A percentile compares a stretch with the other conserved stretches of the same genome.
Evolutionary conservation across 1,140 invertebrate genomes (phyloP).

Genomic region (Neodiprion lecontei): DNA sequence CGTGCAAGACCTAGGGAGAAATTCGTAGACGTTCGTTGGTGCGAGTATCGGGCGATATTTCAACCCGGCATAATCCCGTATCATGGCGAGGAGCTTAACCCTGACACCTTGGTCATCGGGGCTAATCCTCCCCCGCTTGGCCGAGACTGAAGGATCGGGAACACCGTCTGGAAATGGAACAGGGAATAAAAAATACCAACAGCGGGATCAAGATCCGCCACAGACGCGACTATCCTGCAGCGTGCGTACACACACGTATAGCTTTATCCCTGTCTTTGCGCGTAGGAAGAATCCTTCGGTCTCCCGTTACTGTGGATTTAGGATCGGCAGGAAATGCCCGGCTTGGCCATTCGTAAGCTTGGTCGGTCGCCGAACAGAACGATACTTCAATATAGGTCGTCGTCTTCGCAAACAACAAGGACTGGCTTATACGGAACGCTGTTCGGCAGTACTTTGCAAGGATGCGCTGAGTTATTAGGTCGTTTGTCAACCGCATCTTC

Average conservation of each 20-base stretch:
- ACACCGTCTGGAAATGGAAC: too few relatives aligned
- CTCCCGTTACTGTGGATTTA: neutral
- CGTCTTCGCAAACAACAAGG: neutral
- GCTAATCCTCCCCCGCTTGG: constrained; percentile 45
- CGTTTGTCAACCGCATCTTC: neutral
- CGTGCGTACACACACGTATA: too few relatives aligned
- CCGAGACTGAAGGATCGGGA: constrained; percentile 1
- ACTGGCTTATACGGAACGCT: neutral
- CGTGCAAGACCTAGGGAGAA: neutral
- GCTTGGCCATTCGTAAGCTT: neutral
- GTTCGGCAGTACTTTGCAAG: constrained; percentile 33
- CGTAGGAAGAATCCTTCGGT: neutral
- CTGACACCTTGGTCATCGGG: constrained; percentile 42
- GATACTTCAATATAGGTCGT: neutral
- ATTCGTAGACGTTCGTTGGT: neutral
- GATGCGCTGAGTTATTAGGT: constrained; percentile 45
- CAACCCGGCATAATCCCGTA: constrained; percentile 51
- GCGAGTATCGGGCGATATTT: constrained; percentile 43
- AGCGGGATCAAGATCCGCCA: constrained; percentile 1
- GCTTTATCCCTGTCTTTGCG: neutral
- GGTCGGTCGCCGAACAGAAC: neutral
- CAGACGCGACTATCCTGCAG: neutral
- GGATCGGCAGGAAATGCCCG: neutral
- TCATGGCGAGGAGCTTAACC: constrained; percentile 49
- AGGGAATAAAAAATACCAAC: constrained; percentile 11